Conservation (phyloP, 2,797 vertebrate species). For the Hipposideros larvatus region DNA sequence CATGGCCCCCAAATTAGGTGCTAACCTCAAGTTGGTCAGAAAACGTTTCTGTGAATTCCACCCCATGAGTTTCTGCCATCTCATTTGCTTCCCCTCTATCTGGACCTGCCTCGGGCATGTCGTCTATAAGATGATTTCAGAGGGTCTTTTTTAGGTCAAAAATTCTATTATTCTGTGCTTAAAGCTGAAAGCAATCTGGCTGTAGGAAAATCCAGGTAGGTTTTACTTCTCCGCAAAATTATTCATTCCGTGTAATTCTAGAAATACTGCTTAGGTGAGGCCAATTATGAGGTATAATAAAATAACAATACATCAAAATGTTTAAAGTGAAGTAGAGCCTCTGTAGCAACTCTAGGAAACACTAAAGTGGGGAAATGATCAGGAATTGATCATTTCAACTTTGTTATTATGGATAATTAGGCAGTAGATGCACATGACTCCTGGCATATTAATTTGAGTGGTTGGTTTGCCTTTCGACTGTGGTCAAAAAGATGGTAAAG, state of each 20-base stretch:
- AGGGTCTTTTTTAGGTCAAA: background rate
- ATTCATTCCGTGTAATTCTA: background rate
- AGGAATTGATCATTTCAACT: conserved; percentile 61
- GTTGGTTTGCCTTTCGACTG: background rate
- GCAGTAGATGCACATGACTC: background rate
- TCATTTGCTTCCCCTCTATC: background rate
- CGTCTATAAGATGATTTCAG: background rate
- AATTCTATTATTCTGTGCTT: background rate
- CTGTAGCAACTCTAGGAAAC: conserved; percentile 12
- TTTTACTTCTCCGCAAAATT: background rate
- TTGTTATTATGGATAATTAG: conserved; percentile 22
- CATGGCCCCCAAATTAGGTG: background rate
- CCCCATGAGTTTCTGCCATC: background rate
- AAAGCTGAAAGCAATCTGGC: background rate
- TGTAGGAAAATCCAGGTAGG: background rate
- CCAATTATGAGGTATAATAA: background rate
- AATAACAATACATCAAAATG: background rate
- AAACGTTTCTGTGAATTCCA: background rate
- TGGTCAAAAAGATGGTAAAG: background rate
- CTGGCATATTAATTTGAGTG: conserved; percentile 41
- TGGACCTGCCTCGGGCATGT: background rate
- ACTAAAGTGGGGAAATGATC: background rate
- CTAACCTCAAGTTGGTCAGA: background rate
- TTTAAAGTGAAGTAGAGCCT: background rate
- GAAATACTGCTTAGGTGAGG: background rate